A percentile compares a stretch with the other conserved stretches of the same genome.
Conservation (phyloP, 2,888 invertebrate genomes). For the Aspidapion aeneum region DNA sequence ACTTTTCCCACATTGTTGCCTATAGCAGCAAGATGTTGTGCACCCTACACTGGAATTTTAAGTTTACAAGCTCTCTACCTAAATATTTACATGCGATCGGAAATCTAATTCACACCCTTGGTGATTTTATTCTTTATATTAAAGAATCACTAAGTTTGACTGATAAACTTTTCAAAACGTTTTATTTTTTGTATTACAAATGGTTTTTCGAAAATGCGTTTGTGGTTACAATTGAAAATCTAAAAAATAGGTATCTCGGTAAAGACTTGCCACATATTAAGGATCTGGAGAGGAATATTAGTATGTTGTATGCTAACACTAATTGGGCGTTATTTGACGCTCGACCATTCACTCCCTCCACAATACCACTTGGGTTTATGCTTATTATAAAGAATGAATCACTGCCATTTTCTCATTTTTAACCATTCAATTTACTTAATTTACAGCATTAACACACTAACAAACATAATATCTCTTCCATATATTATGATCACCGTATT, state of each 20-base stretch:
- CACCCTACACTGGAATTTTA: conserved; percentile 16
- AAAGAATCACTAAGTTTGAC: conserved; percentile 41
- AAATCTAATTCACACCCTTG: conserved; percentile 32
- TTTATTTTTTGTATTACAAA: conserved; percentile 31
- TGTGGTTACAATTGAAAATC: conserved; percentile 30
- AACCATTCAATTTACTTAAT: no score
- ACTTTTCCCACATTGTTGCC: conserved; percentile 2
- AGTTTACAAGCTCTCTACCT: conserved; percentile 31
- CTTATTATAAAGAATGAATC: no score
- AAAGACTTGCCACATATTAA: conserved; percentile 35
- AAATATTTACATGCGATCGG: conserved; percentile 30
- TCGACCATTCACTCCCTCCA: no score
- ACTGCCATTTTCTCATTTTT: no score
- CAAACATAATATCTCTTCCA: no score
- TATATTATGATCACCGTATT: no score
- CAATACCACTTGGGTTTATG: no score
- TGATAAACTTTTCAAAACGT: conserved; percentile 34
- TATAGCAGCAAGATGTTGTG: conserved; percentile 3
- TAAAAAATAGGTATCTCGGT: conserved; percentile 39
- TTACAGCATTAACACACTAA: no score
- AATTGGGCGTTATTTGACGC: no score
- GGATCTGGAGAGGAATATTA: conserved; percentile 37
- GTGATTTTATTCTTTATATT: conserved; percentile 31
- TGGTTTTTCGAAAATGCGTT: conserved; percentile 27
- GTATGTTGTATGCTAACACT: conserved; percentile 35